Evolutionary conservation across 2,888 invertebrate species (phyloP), one percentile per base, ranked within the genome.

Genomic region (Drosophila borealis): DNA sequence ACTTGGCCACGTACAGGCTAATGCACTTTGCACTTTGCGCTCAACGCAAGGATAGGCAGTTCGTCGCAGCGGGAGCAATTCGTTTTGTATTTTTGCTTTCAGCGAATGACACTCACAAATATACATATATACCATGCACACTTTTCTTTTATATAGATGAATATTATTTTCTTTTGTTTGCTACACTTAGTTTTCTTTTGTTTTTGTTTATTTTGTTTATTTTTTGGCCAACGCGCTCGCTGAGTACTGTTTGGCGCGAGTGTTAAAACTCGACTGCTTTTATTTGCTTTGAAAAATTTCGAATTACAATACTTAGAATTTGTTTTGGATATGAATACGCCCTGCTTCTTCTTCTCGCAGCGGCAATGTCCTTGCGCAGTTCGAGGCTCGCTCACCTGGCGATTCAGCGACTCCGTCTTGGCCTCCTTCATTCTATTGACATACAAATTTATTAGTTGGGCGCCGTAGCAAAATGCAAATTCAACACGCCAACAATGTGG

Each of bases 311-410:
- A 90, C 91, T 91, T 91, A 91, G 90, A 90, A 82, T 72, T 90
- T 82, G 88, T 84, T 80, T 88, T 82, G 79, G 79, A 77, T 77
- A 72, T 74, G 57, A 42, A 49, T 64, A 45, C 25, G 51, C 29
- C 39, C 55, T 29, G 29, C 29, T 29, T 6, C 73, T 76, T 17
- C 13, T 50, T 49, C 69, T 49, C 74, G 63, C 56, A 76, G 21
- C 54, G 44, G 21, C 21, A 90, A 85, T 88, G 91, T 91, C 91
- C 91, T 91, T 91, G 91, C 91, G 91, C 91, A 91, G 91, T 90
- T 89, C 89, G 81, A 72, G 82, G 72, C 59, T 64, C 78, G 54
- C 66, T 59, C 55, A 59, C 50, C 62, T 68, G 63, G 49, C 74
- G 62, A 74, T 57, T 73, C 73, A 57, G 70, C 79, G 60, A 65